These are phyloP conservation scores for Gymnorhina tibicen DNA, from an alignment of 2,113 vertebrate genomes.

Conservation along the genomic window DNA sequence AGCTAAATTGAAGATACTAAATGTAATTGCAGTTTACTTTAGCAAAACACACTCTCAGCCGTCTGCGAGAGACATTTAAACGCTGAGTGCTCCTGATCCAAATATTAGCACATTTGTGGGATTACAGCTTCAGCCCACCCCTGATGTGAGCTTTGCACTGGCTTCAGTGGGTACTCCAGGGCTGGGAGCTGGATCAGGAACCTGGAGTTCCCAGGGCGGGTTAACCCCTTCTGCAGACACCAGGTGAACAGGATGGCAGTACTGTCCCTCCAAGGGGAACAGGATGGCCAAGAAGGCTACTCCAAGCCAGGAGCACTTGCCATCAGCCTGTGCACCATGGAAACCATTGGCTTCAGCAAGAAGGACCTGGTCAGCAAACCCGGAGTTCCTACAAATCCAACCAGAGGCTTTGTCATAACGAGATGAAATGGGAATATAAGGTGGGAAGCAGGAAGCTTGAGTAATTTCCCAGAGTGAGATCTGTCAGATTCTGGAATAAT, in stretches of 20 bases:
- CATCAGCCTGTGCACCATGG: not conserved
- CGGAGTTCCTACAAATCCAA: not conserved
- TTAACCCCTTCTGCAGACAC: not conserved
- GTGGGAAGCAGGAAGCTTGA: not conserved
- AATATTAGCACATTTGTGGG: not conserved
- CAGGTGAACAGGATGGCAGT: rapidly evolving
- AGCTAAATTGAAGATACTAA: constrained; percentile 4
- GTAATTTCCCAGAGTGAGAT: not conserved
- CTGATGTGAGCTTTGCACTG: not conserved
- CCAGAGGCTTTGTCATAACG: not conserved
- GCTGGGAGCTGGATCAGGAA: not conserved
- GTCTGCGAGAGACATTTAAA: not conserved
- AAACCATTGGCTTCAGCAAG: not conserved
- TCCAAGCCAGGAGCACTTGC: not conserved
- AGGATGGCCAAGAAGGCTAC: not conserved
- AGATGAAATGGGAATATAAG: not conserved
- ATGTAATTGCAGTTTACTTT: constrained; percentile 36
- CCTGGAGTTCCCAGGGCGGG: not conserved
- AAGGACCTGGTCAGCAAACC: not conserved
- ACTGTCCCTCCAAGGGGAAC: not conserved
- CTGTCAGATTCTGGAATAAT: not conserved
- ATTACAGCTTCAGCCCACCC: not conserved
- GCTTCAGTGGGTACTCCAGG: not conserved
- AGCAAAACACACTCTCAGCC: not conserved
- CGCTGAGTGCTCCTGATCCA: not conserved